Percentiles rank a stretch among this genome's conserved stretches.
phyloP scores from a whole-genome alignment of 2,113 vertebrate genomes.

The Entelurus aequoreus region DNA sequence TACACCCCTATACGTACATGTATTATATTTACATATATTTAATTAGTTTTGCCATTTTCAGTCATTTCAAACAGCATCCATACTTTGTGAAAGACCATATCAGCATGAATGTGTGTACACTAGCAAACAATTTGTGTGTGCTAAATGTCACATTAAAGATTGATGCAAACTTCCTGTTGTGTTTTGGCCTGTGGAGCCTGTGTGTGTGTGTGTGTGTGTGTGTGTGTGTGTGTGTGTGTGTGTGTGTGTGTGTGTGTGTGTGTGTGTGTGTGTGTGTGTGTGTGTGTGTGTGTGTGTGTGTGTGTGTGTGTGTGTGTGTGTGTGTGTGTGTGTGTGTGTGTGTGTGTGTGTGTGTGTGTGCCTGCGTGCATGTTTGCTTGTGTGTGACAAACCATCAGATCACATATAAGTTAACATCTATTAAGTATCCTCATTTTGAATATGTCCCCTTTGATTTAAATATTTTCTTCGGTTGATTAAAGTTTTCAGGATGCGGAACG shows the following conservation, averaged over 20 bases:
- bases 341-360: too few species aligned
- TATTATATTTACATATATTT: too few species aligned
- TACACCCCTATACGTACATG: too few species aligned
- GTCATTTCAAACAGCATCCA: slow-evolving; percentile 26
- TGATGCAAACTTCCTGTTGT: slow-evolving; percentile 62
- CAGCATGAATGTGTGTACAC: background rate
- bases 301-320: background rate
- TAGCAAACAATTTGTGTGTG: slow-evolving; percentile 15
- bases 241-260: too few species aligned
- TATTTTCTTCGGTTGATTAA: background rate
- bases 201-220: too few species aligned
- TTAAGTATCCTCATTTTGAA: background rate
- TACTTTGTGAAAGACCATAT: slow-evolving; percentile 2
- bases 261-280: too few species aligned
- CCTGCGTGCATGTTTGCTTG: background rate
- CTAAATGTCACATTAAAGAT: slow-evolving; percentile 66
- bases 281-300: slow-evolving; percentile 3
- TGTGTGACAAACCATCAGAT: background rate
- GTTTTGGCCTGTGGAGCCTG: slow-evolving; percentile 37
- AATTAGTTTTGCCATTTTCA: background rate
- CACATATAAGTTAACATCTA: background rate
- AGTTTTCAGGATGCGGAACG: background rate
- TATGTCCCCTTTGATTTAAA: background rate
- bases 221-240: too few species aligned
- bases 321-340: too few species aligned